phyloP scores from a whole-genome alignment of 2,797 vertebrate species.

The Micromesistius poutassou region DNA sequence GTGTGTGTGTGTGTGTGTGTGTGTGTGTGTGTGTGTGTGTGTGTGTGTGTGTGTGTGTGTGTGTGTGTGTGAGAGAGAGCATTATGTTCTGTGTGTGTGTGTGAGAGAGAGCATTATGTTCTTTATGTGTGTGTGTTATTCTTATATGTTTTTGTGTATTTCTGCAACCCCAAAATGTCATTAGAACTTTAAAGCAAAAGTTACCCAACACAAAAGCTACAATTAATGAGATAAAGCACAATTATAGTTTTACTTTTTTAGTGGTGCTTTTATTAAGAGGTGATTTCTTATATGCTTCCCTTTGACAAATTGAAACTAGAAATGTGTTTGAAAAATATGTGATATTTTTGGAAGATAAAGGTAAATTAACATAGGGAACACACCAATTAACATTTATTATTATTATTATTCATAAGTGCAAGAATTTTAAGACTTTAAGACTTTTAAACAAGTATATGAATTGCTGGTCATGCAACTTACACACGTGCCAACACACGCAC shows the following conservation, averaged over 20 bases:
- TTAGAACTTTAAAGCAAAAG: not conserved
- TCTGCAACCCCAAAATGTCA: slow-evolving; percentile 10
- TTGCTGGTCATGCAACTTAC: not conserved
- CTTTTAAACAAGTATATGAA: not conserved
- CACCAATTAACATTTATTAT: not conserved
- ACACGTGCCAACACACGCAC: too few species aligned
- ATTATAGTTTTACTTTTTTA: not conserved
- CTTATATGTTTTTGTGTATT: not conserved
- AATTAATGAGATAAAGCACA: not conserved
- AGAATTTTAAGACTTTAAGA: not conserved
- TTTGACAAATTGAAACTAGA: not conserved
- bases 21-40: slow-evolving; percentile 4
- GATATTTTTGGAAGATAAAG: not conserved
- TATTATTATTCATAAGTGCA: not conserved
- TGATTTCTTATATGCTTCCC: not conserved
- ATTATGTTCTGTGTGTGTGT: not conserved
- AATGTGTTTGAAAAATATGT: not conserved
- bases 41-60: slow-evolving; percentile 5
- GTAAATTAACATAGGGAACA: not conserved
- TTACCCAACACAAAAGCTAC: not conserved
- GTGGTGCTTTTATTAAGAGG: not conserved
- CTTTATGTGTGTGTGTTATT: not conserved
- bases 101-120: not conserved
- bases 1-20: slow-evolving; percentile 5
- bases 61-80: not conserved